A percentile compares a stretch with the other conserved stretches of the same genome.
These are phyloP conservation scores for Nematolebias whitei DNA, from an alignment of 2,113 vertebrate genomes.

Conservation along the genomic window DNA sequence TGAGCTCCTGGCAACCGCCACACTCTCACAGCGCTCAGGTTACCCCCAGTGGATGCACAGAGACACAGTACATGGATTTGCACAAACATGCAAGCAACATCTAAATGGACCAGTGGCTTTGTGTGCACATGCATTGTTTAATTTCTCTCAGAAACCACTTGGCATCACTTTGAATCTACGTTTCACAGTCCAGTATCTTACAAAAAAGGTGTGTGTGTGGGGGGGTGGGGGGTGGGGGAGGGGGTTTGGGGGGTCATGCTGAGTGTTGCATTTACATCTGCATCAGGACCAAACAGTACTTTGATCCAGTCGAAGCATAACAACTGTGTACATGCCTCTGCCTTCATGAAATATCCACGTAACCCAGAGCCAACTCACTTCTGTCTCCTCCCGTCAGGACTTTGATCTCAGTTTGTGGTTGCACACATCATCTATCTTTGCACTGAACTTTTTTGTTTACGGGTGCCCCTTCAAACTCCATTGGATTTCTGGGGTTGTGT, in stretches of 20 bases:
- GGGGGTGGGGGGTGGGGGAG: too few relatives aligned
- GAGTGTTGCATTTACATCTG: not conserved
- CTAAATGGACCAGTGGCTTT: not conserved
- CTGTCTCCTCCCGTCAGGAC: slow-evolving; percentile 53
- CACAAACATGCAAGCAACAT: slow-evolving; percentile 30
- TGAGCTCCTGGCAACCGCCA: slow-evolving; percentile 70
- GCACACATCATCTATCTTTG: slow-evolving; percentile 26
- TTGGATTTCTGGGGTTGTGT: slow-evolving; percentile 37
- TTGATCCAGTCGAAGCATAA: slow-evolving; percentile 24
- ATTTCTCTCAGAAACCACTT: not conserved
- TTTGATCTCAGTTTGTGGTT: slow-evolving; percentile 46
- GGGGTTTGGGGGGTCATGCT: not conserved
- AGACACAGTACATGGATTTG: slow-evolving; percentile 35
- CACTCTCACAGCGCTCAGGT: slow-evolving; percentile 74
- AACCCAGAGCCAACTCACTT: slow-evolving; percentile 33
- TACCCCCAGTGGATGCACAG: slow-evolving; percentile 62
- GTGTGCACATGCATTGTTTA: not conserved
- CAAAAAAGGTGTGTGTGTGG: not conserved
- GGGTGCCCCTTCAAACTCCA: slow-evolving; percentile 15
- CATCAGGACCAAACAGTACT: slow-evolving; percentile 22
- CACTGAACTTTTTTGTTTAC: slow-evolving; percentile 18
- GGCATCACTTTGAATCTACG: not conserved
- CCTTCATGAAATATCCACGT: slow-evolving; percentile 45
- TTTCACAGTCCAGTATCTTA: not conserved
- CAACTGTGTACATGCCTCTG: slow-evolving; percentile 1